These are phyloP conservation scores for Trialeurodes vaporariorum DNA, from an alignment of 1,140 invertebrate species.

Conservation along the genomic window DNA sequence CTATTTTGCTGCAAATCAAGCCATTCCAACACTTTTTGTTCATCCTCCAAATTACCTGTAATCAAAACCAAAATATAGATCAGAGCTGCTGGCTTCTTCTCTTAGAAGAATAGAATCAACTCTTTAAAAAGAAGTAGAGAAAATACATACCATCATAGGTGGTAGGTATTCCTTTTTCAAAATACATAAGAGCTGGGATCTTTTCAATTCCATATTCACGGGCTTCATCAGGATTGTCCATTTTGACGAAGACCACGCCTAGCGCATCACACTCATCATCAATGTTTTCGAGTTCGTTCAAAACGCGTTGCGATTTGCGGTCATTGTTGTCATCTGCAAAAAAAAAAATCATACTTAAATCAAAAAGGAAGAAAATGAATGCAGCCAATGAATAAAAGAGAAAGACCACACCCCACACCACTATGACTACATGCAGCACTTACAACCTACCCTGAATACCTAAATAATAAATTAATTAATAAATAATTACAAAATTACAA, in stretches of 20 bases:
- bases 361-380: too few species aligned
- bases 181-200: conserved; percentile 73
- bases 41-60: conserved; percentile 67
- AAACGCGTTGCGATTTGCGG: conserved; percentile 68
- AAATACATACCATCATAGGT: conserved; percentile 69
- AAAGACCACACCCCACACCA: too few species aligned
- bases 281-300: conserved; percentile 86
- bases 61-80: conserved; percentile 10
- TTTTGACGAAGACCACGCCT: conserved; percentile 82
- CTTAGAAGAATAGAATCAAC: background rate
- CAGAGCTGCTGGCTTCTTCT: background rate
- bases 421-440: too few species aligned
- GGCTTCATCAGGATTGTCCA: conserved; percentile 80
- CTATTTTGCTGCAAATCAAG: conserved; percentile 68
- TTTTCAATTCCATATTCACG: conserved; percentile 84
- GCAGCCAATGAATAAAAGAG: too few species aligned
- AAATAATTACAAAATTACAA: background rate
- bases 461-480: background rate
- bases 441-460: too few species aligned
- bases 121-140: conserved; percentile 7
- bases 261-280: conserved; percentile 85
- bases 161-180: conserved; percentile 80
- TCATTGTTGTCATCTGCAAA: conserved; percentile 79
- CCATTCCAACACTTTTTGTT: conserved; percentile 82
- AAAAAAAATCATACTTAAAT: conserved; percentile 14